Base-by-base conservation (phyloP, 2,113 vertebrate genomes). In the Chroicocephalus ridibundus region DNA sequence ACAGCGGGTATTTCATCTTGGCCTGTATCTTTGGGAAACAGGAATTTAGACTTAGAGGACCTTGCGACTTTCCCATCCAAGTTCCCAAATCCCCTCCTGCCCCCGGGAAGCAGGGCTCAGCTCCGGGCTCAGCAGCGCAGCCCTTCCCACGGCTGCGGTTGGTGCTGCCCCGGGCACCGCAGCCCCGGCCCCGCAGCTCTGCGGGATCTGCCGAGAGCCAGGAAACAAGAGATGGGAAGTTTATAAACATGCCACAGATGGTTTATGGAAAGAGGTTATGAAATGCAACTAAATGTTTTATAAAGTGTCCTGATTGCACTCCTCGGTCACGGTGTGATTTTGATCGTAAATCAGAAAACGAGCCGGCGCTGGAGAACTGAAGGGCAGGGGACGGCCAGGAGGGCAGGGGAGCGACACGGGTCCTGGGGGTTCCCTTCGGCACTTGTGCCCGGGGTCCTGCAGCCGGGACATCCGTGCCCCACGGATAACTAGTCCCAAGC, bases 261-360 rank as follows among this genome's bases (percentile, higher is more conserved):
- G 42, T 95, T 96, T 76, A 64, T 42, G 46, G 76, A 78, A 95
- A 69, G 61, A 76, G 24, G 58, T 90, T 86, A 83, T 76, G 72
- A 92, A 94, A 93, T 31, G 66, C 62, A 88, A 79, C 86, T 76
- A 84, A 88, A 88, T 32, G 31, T 84, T 94, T 90, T 75, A 84
- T 86, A 38, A 92, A 90, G 69, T 4, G 16, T 79, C 60, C 78
- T 38, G 55, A 82, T 84, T 49, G 38, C 70, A 25, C 20, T 87
- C 11, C 24, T 88, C 24, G 5, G 72, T 82, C 72, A 40, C 74
- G 31, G 58, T 3, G 10, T 25, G 51, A 36, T 65, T 88, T 58
- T 32, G n/a, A 24, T 66, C 44, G 62, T 64, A 72, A 89, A 95
- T 68, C 54, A 86, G 62, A 34, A 76, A 69, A 69, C 0, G 13